Evolutionary conservation across 2,113 vertebrate genomes (phyloP).

Genomic region (Mungos mungo): DNA sequence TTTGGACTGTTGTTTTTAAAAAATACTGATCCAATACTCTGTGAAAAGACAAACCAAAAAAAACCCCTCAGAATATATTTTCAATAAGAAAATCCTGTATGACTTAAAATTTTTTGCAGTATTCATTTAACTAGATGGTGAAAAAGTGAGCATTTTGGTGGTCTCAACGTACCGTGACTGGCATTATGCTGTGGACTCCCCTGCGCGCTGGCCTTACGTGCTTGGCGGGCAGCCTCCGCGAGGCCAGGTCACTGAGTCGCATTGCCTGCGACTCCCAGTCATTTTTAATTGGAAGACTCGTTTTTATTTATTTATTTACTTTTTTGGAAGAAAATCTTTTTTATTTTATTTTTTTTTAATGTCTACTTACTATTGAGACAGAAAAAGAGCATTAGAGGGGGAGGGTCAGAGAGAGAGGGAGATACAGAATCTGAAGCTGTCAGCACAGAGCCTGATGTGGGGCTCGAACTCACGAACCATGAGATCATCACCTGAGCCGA

Average conservation of each 20-base stretch:
- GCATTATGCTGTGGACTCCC: not conserved
- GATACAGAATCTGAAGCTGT: too few species aligned
- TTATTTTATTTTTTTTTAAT: too few species aligned
- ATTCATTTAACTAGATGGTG: not conserved
- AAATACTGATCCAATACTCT: not conserved
- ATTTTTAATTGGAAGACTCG: not conserved
- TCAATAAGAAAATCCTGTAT: not conserved
- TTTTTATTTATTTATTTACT: not conserved
- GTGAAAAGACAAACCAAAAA: not conserved
- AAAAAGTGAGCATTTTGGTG: not conserved
- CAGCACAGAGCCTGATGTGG: too few species aligned
- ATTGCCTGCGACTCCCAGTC: not conserved
- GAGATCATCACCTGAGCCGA: too few species aligned
- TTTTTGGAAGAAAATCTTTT: too few species aligned
- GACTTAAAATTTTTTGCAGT: not conserved
- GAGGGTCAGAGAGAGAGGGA: too few species aligned
- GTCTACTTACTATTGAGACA: too few species aligned
- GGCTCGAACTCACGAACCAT: too few species aligned
- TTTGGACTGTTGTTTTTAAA: not conserved
- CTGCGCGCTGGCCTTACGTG: not conserved
- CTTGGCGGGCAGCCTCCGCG: not conserved
- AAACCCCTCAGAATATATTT: not conserved
- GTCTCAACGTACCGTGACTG: not conserved
- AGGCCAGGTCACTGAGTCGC: not conserved
- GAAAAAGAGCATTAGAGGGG: too few species aligned